Evolutionary conservation across 2,888 invertebrate genomes (phyloP).

Genomic region (Cybosia mesomella): DNA sequence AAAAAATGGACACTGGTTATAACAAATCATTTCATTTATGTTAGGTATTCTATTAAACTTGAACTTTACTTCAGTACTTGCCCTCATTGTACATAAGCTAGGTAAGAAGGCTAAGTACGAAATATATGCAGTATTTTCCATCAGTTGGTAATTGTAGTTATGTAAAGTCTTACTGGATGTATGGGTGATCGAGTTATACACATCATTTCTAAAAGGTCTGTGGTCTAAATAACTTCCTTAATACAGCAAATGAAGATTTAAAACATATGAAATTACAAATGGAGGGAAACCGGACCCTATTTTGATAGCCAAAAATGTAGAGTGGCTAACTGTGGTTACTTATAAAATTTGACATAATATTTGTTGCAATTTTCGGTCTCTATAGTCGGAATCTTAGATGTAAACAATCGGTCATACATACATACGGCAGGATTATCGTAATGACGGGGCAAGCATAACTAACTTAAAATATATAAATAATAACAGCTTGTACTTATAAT

Average conservation of each 20-base stretch:
- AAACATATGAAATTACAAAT: background rate
- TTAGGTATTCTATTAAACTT: constrained; percentile 23
- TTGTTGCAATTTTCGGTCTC: background rate
- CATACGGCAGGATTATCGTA: constrained; percentile 33
- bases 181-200: background rate
- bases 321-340: background rate
- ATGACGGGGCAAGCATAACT: constrained; percentile 56
- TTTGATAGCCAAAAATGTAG: background rate
- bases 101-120: constrained; percentile 40
- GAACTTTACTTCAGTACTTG: constrained; percentile 26
- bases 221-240: background rate
- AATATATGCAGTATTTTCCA: constrained; percentile 33
- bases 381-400: background rate
- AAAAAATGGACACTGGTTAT: constrained; percentile 16
- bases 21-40: constrained; percentile 18
- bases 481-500: constrained; percentile 80
- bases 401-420: constrained; percentile 21
- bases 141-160: constrained; percentile 28
- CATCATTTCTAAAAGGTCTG: background rate
- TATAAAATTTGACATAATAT: background rate
- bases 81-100: constrained; percentile 35
- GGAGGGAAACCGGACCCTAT: background rate
- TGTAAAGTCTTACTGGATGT: constrained; percentile 19
- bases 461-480: constrained; percentile 58
- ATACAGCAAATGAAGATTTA: background rate